Evolutionary conservation across 2,113 vertebrate species (phyloP).

Genomic region (Myxocyprinus asiaticus): DNA sequence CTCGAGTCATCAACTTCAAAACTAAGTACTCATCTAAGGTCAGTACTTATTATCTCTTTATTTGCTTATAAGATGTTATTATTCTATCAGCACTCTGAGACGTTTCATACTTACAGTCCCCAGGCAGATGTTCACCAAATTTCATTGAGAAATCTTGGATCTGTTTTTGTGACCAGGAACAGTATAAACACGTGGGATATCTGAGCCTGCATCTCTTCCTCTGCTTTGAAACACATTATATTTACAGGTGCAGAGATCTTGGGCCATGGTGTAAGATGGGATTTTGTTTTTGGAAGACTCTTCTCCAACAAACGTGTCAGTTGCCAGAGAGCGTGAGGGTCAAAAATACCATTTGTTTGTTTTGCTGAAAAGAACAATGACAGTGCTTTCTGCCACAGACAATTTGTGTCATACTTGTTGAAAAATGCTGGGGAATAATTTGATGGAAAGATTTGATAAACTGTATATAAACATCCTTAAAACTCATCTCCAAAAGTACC

Average conservation of each 20-base stretch:
- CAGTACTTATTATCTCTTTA: too few species aligned
- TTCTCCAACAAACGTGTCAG: background rate
- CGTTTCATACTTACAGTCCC: too few species aligned
- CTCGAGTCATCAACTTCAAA: too few species aligned
- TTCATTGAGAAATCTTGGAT: background rate
- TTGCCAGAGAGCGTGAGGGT: constrained; percentile 6
- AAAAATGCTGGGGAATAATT: constrained; percentile 37
- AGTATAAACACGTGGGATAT: too few species aligned
- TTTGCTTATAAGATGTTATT: too few species aligned
- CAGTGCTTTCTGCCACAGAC: constrained; percentile 2
- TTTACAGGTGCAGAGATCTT: constrained; percentile 5
- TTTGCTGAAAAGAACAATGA: constrained; percentile 45
- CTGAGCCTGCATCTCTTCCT: background rate
- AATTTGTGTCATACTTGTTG: constrained; percentile 20
- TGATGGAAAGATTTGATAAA: constrained; percentile 8
- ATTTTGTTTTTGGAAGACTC: background rate
- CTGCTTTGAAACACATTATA: constrained; percentile 22
- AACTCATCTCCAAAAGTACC: constrained; percentile 6
- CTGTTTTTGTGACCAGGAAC: constrained; percentile 1
- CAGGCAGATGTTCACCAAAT: background rate
- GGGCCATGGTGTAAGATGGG: background rate
- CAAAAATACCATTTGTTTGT: constrained; percentile 40
- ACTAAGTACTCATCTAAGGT: too few species aligned
- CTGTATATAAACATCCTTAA: constrained; percentile 32
- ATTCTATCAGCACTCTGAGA: too few species aligned